Evolutionary conservation across 2,888 invertebrate species (phyloP), one percentile per base, ranked within the genome.

Genomic region (Diarsia rubi): DNA sequence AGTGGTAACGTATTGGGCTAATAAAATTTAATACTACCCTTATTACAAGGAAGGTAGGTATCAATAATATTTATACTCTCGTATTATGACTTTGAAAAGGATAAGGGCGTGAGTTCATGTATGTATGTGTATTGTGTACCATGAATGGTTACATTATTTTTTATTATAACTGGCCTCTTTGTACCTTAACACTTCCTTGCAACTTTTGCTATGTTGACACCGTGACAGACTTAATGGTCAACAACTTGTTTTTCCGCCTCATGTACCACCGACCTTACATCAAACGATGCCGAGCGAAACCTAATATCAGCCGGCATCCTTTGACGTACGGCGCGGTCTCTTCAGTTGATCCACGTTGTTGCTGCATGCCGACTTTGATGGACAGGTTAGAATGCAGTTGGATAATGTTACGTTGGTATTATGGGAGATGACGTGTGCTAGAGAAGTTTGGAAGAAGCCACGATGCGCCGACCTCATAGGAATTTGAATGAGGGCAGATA

Each of bases 221-320:
- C 12, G n/a, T 19, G 3, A 60, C 44, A 60, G 45, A 24, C 21
- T 63, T n/a, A n/a, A 24, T 31, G 19, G n/a, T 16, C 16, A 82
- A 14, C 11, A 24, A 64, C 63, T 64, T 47, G 21, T 54, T 47
- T 71, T 82, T 64, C 67, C 59, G 24, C 0, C 49, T 54, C 57
- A 57, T 75, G 65, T 49, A 24, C 12, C 24, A 42, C 24, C 42
- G 2, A 65, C 81, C 65, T 84, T 54, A 80, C 71, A 54, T 71
- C 81, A 84, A 75, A 75, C 67, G 73, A 24, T 66, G 63, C 21
- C 60, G 62, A 14, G 42, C 24, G 64, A 62, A 75, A 75, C 68
- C 31, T 60, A 59, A 68, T 66, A 66, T 62, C 64, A 65, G 57
- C 16, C 21, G n/a, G 63, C 59, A 60, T 70, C 70, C 84, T 81